A percentile compares a stretch with the other conserved stretches of the same genome.
Evolutionary conservation across 1,140 invertebrate species (phyloP).

Genomic region (Tachypleus tridentatus): DNA sequence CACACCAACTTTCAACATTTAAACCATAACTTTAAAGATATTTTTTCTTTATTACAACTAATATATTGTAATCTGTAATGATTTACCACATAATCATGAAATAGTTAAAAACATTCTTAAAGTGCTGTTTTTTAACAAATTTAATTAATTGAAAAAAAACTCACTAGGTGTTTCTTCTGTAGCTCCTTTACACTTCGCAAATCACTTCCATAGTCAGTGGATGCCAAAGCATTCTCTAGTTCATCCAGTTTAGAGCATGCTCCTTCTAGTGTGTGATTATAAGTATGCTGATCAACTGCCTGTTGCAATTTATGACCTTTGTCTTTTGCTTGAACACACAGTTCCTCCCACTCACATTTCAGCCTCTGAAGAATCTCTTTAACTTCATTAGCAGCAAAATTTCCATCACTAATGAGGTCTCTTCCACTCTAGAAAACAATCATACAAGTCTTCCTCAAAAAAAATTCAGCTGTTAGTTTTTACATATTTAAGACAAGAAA

Average conservation of each 20-base stretch:
- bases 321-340: constrained; percentile 56
- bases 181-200: constrained; percentile 76
- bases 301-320: constrained; percentile 70
- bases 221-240: constrained; percentile 47
- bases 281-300: constrained; percentile 61
- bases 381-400: constrained; percentile 51
- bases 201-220: constrained; percentile 67
- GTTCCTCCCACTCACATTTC: constrained; percentile 56
- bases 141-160: too few relatives aligned
- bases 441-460: constrained; percentile 37
- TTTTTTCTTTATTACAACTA: too few relatives aligned
- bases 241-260: constrained; percentile 60
- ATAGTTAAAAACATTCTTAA: too few relatives aligned
- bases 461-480: too few relatives aligned
- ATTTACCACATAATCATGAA: too few relatives aligned
- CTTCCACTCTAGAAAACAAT: constrained; percentile 58
- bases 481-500: too few relatives aligned
- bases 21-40: too few relatives aligned
- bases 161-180: constrained; percentile 64
- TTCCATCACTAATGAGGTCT: constrained; percentile 41
- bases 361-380: constrained; percentile 45
- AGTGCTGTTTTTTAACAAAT: too few relatives aligned
- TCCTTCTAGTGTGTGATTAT: constrained; percentile 55
- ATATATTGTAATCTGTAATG: too few relatives aligned
- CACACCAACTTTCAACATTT: too few relatives aligned